Evolutionary conservation across 2,797 vertebrate species (phyloP), one percentile per base, ranked within the genome.

Genomic region (Champsocephalus esox): DNA sequence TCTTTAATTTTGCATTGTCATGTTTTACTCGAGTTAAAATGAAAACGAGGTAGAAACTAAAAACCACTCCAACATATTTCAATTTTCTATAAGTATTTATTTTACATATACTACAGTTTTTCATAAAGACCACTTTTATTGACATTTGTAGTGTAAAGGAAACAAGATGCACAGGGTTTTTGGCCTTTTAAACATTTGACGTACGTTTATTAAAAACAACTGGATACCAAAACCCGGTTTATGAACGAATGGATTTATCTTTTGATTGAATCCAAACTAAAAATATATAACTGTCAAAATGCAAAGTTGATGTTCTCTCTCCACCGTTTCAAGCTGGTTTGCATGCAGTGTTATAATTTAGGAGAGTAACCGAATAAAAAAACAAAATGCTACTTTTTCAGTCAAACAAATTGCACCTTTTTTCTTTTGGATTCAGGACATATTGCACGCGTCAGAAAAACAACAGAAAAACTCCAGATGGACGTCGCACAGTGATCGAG

Each of bases 91-190:
- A 93, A 90, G 86, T 86, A 86, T 92, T 95, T 91, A 93, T 94
- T 94, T 90, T 94, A 93, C 93, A 93, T 93, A 92, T 91, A 91
- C 89, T 91, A 93, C 92, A 94, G 83, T 81, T 87, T 79, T 68
- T 57, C 79, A 90, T 90, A 92, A 91, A 91, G 87, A 91, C 86
- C 77, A 87, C 70, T 84, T 89, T 89, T 90, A 83, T 88, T 88
- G 84, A 92, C 86, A 90, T 85, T 88, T 88, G 83, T 90, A 87
- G 88, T 87, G 86, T 90, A 87, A 89, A 89, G 81, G 82, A 70
- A 69, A 83, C 83, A 75, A 64, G 54, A 81, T 86, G 79, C 82
- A 81, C 82, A 88, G 78, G 77, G 66, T 89, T 93, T 94, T 94
- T 93, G 93, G 92, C 90, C 93, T 95, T 86, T 92, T 63, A 80